Base-by-base conservation (phyloP, 1,140 invertebrate genomes). In the Bathynomus jamesi region DNA sequence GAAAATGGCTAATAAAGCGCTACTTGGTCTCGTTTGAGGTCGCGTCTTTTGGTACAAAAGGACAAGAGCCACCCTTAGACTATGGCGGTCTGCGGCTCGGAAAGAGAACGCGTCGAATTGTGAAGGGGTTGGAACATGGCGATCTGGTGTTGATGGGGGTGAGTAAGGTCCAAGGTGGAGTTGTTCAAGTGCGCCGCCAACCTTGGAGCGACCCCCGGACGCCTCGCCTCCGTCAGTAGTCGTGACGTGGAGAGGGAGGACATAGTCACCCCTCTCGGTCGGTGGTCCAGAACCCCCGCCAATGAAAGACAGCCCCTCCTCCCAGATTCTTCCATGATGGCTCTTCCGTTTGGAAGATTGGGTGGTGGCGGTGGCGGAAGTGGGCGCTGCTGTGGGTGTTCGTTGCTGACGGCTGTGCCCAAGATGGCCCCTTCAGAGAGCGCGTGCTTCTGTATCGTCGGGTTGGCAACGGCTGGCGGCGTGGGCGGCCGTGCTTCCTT, bases 101-200 rank as follows among this genome's bases (percentile, higher is more conserved):
- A 53, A 11, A 53, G 21, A 53, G 40, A 53, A 3, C 40, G 40
- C 21, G 40, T 53, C 11, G 40, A 53, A 5, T 53, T 53, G 40
- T 53, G 40, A 53, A 53, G 40, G 1, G 40, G 40, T 17, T 11
- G 11, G 21, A 53, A 53, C 40, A 21, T 53, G 1, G 40, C 40
- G 21, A 53, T 53, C 32, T 40, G 40, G 11, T 53, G 40, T 17
- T 53, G 40, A 21, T 53, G 46, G 13, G 67, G 67, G 21, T 61
- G 62, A 21, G 67, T 69, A 8, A 69, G 28, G 30, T 69, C 67
- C 5, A 69, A 61, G 17, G 67, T 61, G 25, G 46, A 61, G 53
- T 69, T 69, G 53, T 69, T 53, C 46, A 69, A 24, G 53, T 69
- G 67, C 24, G 60, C 53, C 13, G 67, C 67, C 13, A 69, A 28